Evolutionary conservation across 2,888 invertebrate genomes (phyloP).

Genomic region (Drosophila melanocephala): DNA sequence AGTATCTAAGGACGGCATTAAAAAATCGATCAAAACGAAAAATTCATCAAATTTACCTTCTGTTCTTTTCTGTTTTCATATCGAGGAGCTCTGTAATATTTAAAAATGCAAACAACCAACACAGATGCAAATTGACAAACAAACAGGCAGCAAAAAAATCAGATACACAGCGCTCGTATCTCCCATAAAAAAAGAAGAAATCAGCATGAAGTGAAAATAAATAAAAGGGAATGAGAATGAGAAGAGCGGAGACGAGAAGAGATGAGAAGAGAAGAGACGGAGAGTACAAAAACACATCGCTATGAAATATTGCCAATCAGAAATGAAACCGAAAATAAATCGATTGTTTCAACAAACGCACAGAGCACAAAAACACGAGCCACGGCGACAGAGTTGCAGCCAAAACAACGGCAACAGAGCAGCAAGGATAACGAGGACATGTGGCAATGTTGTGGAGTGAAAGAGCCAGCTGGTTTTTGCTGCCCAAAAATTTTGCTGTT

Average conservation of each 20-base stretch:
- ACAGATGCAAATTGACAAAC: slow-evolving; percentile 24
- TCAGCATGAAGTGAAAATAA: slow-evolving; percentile 13
- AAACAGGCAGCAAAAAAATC: slow-evolving; percentile 46
- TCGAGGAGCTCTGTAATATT: slow-evolving; percentile 48
- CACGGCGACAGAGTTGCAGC: slow-evolving; percentile 59
- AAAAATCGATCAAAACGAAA: slow-evolving; percentile 15
- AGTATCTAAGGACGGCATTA: not conserved
- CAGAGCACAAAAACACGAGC: slow-evolving; percentile 54
- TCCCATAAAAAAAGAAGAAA: slow-evolving; percentile 23
- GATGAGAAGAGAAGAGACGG: not conserved
- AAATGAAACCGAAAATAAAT: slow-evolving; percentile 84
- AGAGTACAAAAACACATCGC: slow-evolving; percentile 55
- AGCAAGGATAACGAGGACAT: slow-evolving; percentile 51
- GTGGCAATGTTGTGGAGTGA: slow-evolving; percentile 43
- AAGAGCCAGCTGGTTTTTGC: slow-evolving; percentile 54
- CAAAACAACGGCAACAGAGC: slow-evolving; percentile 53
- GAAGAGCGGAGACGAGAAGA: slow-evolving; percentile 2
- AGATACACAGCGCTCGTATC: slow-evolving; percentile 35
- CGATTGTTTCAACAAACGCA: slow-evolving; percentile 82
- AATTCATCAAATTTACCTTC: slow-evolving; percentile 23
- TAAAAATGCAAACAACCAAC: slow-evolving; percentile 62
- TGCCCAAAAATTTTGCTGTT: slow-evolving; percentile 47
- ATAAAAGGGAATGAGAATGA: slow-evolving; percentile 5
- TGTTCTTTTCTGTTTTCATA: slow-evolving; percentile 21
- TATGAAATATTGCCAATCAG: slow-evolving; percentile 84